A percentile compares a stretch with the other conserved stretches of the same genome.
These are phyloP conservation scores for Pampus argenteus DNA, from an alignment of 2,797 vertebrate species.

Conservation along the genomic window DNA sequence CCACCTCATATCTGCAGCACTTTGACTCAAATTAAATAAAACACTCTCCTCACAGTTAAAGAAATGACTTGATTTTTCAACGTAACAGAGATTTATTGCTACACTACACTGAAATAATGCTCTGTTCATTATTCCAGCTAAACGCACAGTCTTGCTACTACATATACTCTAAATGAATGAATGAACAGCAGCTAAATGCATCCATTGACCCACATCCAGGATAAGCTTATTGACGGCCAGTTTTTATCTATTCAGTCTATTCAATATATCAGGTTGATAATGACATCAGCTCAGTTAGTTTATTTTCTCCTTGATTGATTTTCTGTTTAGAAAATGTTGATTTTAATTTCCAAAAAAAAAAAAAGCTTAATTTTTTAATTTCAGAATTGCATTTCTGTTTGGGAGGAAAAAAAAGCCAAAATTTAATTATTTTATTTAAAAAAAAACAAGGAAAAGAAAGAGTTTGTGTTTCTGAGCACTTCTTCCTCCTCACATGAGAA, in stretches of 20 bases:
- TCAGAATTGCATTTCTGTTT: not conserved
- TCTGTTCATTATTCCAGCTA: conserved; percentile 18
- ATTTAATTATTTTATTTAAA: not conserved
- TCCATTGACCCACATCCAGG: conserved; percentile 54
- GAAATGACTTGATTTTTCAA: not conserved
- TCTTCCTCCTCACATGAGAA: conserved; percentile 8
- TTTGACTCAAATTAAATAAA: conserved; percentile 39
- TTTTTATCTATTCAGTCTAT: conserved; percentile 11
- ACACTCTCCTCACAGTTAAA: conserved; percentile 3
- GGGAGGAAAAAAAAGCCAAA: rapidly evolving
- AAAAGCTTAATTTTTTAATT: not conserved
- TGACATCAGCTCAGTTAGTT: not conserved
- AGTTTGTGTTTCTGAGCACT: conserved; percentile 29
- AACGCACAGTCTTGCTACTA: conserved; percentile 19
- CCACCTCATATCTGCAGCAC: conserved; percentile 32
- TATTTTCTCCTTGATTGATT: too few relatives aligned
- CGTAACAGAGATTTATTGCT: conserved; percentile 2
- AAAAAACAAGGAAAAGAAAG: not conserved
- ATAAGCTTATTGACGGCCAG: not conserved
- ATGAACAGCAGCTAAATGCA: too few relatives aligned
- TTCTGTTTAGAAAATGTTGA: not conserved
- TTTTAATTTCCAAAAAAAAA: not conserved
- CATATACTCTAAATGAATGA: conserved; percentile 23
- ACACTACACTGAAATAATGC: not conserved
- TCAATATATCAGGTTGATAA: conserved; percentile 13